A percentile compares a stretch with the other conserved stretches of the same genome.
These are phyloP conservation scores for Hypotaenidia philippensis DNA, from an alignment of 2,797 vertebrate species.

Conservation along the genomic window DNA sequence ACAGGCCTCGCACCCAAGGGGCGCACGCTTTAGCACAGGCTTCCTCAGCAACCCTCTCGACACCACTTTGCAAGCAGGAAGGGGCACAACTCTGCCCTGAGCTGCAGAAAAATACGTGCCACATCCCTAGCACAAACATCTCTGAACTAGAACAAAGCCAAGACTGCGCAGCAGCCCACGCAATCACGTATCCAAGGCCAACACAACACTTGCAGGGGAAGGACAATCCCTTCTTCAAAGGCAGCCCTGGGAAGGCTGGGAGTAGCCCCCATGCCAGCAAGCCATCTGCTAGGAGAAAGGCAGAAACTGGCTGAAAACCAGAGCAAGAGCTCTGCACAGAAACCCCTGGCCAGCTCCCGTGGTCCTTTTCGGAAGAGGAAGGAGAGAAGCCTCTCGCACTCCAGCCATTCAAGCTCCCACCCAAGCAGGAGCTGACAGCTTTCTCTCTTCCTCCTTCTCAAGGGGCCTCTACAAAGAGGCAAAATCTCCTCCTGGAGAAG, in stretches of 20 bases:
- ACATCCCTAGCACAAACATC: neutral
- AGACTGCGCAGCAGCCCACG: neutral
- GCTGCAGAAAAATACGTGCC: neutral
- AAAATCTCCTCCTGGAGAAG: neutral
- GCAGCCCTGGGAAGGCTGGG: neutral
- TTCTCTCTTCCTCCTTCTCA: neutral
- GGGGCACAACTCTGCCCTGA: neutral
- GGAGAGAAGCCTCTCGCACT: neutral
- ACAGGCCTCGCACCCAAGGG: accelerated
- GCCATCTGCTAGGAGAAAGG: neutral
- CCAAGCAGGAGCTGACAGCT: neutral
- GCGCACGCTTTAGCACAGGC: neutral
- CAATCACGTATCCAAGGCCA: neutral
- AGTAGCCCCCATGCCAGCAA: neutral
- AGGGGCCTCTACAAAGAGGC: neutral
- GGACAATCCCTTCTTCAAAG: neutral
- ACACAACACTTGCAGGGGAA: neutral
- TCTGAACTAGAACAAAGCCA: neutral
- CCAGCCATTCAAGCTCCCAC: neutral
- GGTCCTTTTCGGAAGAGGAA: neutral
- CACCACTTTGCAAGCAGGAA: accelerated
- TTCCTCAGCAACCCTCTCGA: accelerated
- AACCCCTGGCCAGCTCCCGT: neutral
- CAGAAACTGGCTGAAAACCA: neutral
- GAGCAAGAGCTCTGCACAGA: neutral